phyloP scores from a whole-genome alignment of 2,797 vertebrate species.

The Sebastes iracundus region DNA sequence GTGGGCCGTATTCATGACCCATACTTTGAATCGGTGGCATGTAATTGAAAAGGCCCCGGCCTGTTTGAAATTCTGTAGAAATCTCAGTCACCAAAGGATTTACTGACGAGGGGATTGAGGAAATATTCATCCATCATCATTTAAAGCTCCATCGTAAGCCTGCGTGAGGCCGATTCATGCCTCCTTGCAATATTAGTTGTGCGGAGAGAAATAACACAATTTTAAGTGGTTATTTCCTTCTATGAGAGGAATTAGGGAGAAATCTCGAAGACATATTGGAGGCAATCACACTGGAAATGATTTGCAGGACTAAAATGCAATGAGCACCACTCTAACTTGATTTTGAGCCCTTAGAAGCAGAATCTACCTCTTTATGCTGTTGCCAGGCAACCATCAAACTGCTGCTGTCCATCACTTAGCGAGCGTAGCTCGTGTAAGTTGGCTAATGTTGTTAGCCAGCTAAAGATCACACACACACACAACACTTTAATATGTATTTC shows the following conservation, averaged over 20 bases:
- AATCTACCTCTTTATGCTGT: neutral
- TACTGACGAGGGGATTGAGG: neutral
- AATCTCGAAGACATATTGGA: neutral
- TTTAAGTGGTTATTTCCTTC: conserved; percentile 17
- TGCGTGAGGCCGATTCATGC: neutral
- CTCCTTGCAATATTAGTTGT: neutral
- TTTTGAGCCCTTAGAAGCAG: neutral
- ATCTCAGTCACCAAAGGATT: conserved; percentile 31
- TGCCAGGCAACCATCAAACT: conserved; percentile 12
- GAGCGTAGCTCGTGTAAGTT: neutral
- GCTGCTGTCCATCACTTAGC: neutral
- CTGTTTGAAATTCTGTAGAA: conserved; percentile 21
- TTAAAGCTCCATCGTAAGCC: conserved; percentile 3
- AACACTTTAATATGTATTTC: neutral
- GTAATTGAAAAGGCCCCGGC: conserved; percentile 20
- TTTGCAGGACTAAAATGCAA: conserved; percentile 11
- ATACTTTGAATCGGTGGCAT: conserved; percentile 26
- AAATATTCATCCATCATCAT: conserved; percentile 56
- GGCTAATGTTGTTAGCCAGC: neutral
- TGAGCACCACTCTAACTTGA: neutral
- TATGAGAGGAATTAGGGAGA: neutral
- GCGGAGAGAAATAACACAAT: conserved; percentile 2
- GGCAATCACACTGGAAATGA: conserved; percentile 11
- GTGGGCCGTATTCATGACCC: conserved; percentile 6
- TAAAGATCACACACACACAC: neutral